These are phyloP conservation scores for Carapus acus DNA, from an alignment of 2,797 vertebrate species.

Conservation along the genomic window DNA sequence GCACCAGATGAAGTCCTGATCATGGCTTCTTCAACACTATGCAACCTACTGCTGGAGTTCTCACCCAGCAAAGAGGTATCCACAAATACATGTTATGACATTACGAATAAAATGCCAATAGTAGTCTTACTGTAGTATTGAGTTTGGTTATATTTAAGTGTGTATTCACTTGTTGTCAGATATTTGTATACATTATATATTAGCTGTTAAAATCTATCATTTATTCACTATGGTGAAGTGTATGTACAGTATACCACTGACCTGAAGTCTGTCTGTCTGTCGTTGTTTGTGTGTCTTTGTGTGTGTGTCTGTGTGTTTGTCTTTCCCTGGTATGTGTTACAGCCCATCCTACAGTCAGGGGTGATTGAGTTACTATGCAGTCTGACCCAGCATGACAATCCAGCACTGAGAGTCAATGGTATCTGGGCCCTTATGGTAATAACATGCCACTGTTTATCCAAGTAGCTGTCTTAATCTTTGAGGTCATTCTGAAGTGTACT, in stretches of 20 bases:
- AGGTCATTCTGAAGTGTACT: slow-evolving; percentile 2
- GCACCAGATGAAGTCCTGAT: slow-evolving; percentile 96
- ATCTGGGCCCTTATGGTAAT: slow-evolving; percentile 99
- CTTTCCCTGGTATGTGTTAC: slow-evolving; percentile 20
- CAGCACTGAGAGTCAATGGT: slow-evolving; percentile 93
- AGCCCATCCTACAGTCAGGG: slow-evolving; percentile 98
- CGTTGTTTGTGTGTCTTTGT: not conserved
- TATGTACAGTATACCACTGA: too few relatives aligned
- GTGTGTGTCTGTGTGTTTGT: too few relatives aligned
- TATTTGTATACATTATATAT: too few relatives aligned
- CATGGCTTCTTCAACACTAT: slow-evolving; percentile 98
- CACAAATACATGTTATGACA: too few relatives aligned
- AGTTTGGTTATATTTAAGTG: too few relatives aligned
- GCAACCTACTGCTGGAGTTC: slow-evolving; percentile 98
- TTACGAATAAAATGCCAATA: too few relatives aligned
- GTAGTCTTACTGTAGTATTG: too few relatives aligned
- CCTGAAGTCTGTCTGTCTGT: too few relatives aligned
- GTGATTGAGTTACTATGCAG: slow-evolving; percentile 97
- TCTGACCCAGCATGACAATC: slow-evolving; percentile 95
- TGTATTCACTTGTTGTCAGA: too few relatives aligned
- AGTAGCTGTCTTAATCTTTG: not conserved
- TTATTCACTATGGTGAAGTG: too few relatives aligned
- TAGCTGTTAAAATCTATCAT: too few relatives aligned
- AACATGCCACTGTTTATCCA: slow-evolving; percentile 16
- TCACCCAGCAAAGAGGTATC: slow-evolving; percentile 99